Conservation (phyloP, 2,113 vertebrate genomes). For the Nesoenas mayeri region DNA sequence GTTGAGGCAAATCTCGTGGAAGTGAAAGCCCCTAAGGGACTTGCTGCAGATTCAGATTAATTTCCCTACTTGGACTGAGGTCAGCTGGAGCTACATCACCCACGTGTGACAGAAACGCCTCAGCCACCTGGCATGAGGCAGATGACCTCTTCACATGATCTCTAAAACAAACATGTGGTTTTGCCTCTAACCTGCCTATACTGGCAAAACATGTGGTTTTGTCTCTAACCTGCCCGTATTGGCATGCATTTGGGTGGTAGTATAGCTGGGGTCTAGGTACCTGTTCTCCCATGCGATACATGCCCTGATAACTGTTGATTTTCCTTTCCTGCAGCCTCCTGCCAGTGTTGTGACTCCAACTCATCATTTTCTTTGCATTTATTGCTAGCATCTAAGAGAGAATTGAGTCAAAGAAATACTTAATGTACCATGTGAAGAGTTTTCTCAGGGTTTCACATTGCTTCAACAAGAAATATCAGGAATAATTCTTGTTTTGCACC, state of each 20-base stretch:
- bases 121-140: neutral
- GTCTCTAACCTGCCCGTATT: neutral
- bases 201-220: accelerated
- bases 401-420: neutral
- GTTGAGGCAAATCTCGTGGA: neutral
- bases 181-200: neutral
- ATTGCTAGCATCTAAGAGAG: neutral
- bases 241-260: neutral
- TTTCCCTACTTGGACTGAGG: neutral
- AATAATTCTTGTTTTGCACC: neutral
- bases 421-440: neutral
- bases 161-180: neutral
- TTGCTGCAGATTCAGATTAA: neutral
- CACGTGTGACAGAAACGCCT: neutral
- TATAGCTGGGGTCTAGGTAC: neutral
- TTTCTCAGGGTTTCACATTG: neutral
- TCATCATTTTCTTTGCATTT: neutral
- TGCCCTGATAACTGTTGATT: neutral
- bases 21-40: neutral
- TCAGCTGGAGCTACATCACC: neutral
- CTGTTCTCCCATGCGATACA: neutral
- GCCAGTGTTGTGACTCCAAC: neutral
- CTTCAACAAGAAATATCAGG: neutral
- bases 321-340: neutral
- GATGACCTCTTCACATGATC: neutral